These are phyloP conservation scores for Leptopilina myrica DNA, from an alignment of 2,888 invertebrate species.

Conservation along the genomic window DNA sequence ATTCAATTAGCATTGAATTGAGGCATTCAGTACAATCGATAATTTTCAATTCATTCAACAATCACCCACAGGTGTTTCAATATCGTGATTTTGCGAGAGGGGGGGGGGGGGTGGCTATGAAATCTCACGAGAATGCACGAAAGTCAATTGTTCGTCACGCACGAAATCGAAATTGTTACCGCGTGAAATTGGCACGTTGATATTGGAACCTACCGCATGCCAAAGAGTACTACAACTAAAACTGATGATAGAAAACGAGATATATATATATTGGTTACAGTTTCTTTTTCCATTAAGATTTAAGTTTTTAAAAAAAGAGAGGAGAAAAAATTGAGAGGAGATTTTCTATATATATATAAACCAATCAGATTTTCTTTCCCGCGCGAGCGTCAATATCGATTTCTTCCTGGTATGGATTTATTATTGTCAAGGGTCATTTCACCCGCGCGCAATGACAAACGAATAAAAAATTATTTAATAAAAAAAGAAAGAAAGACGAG, in stretches of 20 bases:
- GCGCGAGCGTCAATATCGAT: background rate
- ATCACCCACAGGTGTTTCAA: slow-evolving; percentile 24
- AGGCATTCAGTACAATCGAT: slow-evolving; percentile 14
- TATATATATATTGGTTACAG: background rate
- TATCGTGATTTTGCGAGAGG: background rate
- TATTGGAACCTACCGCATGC: slow-evolving; percentile 18
- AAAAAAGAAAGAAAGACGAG: background rate
- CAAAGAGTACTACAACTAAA: background rate
- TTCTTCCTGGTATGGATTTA: background rate
- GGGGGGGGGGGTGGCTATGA: background rate
- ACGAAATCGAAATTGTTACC: slow-evolving; percentile 31
- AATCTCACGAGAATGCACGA: slow-evolving; percentile 32
- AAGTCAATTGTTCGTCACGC: slow-evolving; percentile 33
- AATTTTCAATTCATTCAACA: background rate
- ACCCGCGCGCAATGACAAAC: background rate
- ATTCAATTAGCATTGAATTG: background rate
- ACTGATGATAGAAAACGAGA: slow-evolving; percentile 2
- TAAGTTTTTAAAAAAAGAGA: background rate
- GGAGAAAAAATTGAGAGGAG: background rate
- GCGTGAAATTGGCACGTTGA: slow-evolving; percentile 33
- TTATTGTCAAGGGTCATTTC: slow-evolving; percentile 30
- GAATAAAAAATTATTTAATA: slow-evolving; percentile 29
- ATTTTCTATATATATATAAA: too few relatives aligned
- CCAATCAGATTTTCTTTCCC: too few relatives aligned
- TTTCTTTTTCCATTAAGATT: slow-evolving; percentile 14